phyloP scores from a whole-genome alignment of 2,888 invertebrate genomes.

The Erannis defoliaria region DNA sequence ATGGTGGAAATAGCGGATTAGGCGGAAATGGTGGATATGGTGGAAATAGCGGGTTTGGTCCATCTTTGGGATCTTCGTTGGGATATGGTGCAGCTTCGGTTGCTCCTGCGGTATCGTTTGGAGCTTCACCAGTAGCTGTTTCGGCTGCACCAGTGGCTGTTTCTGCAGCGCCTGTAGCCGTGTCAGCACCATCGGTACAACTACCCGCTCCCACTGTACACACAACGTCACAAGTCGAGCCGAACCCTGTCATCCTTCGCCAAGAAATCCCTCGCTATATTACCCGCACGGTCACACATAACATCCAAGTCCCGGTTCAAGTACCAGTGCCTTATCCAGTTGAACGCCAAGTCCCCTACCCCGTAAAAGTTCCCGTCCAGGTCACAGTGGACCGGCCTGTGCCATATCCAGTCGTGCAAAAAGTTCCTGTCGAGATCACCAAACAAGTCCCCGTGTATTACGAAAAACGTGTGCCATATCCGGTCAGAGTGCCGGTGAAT shows the following conservation, averaged over 20 bases:
- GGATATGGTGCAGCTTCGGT: constrained; percentile 19
- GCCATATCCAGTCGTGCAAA: constrained; percentile 83
- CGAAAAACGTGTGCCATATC: constrained; percentile 80
- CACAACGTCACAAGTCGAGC: constrained; percentile 73
- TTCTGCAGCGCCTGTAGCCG: constrained; percentile 45
- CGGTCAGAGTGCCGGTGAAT: constrained; percentile 82
- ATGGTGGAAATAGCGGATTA: not conserved
- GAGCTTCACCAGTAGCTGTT: constrained; percentile 40
- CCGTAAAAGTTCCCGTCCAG: constrained; percentile 83
- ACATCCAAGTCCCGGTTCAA: constrained; percentile 78
- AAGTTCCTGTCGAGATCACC: constrained; percentile 82
- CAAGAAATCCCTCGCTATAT: constrained; percentile 80
- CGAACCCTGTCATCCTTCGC: constrained; percentile 77
- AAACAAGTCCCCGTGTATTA: constrained; percentile 81
- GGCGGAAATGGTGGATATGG: not conserved
- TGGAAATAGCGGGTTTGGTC: not conserved
- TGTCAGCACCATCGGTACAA: constrained; percentile 50
- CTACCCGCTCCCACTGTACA: constrained; percentile 64
- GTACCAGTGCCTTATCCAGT: constrained; percentile 84
- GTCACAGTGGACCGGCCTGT: constrained; percentile 84
- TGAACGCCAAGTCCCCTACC: constrained; percentile 79
- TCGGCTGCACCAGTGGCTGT: constrained; percentile 45
- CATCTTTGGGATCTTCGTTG: constrained; percentile 11
- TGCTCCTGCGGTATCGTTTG: constrained; percentile 1
- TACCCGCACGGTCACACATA: constrained; percentile 77